Evolutionary conservation across 2,113 vertebrate species (phyloP), one percentile per base, ranked within the genome.

Genomic region (pig (Sus scrofa)): DNA sequence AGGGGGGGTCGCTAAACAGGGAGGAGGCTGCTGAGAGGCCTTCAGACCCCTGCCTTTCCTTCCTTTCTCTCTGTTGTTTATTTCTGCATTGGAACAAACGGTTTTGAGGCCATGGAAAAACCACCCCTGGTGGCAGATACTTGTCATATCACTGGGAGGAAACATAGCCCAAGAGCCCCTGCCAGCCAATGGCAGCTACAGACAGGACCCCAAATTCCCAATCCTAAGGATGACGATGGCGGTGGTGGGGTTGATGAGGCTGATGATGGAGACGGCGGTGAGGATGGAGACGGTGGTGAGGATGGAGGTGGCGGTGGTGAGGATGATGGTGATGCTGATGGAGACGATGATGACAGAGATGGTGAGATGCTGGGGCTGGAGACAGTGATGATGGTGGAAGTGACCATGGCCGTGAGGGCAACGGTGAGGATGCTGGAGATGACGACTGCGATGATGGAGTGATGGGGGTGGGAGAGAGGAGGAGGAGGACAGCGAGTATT

Each of bases 331-430:
- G 32, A 22, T 22, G 3, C 27, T 14, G 70, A 6, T 4, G 70
- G 70, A 22, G 34, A 44, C 13, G 37, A 14, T 11, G 22, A 50
- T 16, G 44, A 0, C n/a, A 7, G 20, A n/a, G 39, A 0, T 1
- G 67, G 15, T 37, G 10, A n/a, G n/a, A n/a, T n/a, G n/a, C n/a
- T n/a, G n/a, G n/a, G 3, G 39, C 27, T 12, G 19, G 0, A 0
- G 30, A 39, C 32, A 7, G 18, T n/a, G 16, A 67, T 32, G 27
- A 6, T 32, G 30, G 5, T 3, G 20, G 6, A 13, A 7, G 0
- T 3, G 9, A 24, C 8, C 7, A 9, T 26, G 60, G 10, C 24
- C 8, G 3, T 24, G 65, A 54, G 6, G 39, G 13, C 6, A 56
- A 9, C 30, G 68, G 16, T 20, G 58, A 7, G 22, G 82, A 3